Evolutionary conservation across 2,113 vertebrate genomes (phyloP), one percentile per base, ranked within the genome.

Genomic region (Noctilio leporinus): DNA sequence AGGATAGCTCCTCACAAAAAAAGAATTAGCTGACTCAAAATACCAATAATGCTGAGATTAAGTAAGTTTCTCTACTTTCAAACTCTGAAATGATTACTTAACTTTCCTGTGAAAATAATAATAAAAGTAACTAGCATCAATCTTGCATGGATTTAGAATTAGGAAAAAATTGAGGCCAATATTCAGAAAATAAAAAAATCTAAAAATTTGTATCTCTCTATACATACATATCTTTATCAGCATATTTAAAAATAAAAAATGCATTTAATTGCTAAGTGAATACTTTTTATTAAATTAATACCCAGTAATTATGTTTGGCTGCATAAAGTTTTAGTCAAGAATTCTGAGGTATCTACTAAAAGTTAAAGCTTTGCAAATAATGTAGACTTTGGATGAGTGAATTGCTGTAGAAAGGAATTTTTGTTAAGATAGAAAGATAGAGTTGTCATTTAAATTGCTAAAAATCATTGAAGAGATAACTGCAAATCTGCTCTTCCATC

Each of bases 401-500:
- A 84, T 57, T 95, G 5, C 35, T 70, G 1, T 57, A 67, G 53
- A 90, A 96, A 96, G 81, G 24, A 15, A 86, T 96, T 98, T 97
- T 96, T 94, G 86, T 97, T 93, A 97, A 82, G 45, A 51, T 47
- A 69, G 12, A 85, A 97, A 82, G 45, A 51, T 47, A 69, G 12
- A 85, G 65, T 91, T 98, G 89, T 95, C 92, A 92, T 92, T 95
- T 87, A 98, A 97, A 97, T 96, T 94, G 73, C 69, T 97, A 47
- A 92, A 96, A 97, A 93, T 93, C 92, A 55, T 28, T 97, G 78
- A 92, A 96, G 62, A 93, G 94, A 67, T 83, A 96, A 91, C 95
- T 83, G n/a, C 33, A 97, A 96, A 65, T 90, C 82, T 96, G 28
- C 53, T 97, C 93, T 96, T 97, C 96, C 64, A 95, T 97, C 72